Evolutionary conservation across 2,888 invertebrate genomes (phyloP), one percentile per base, ranked within the genome.

Genomic region (Netelia virgata): DNA sequence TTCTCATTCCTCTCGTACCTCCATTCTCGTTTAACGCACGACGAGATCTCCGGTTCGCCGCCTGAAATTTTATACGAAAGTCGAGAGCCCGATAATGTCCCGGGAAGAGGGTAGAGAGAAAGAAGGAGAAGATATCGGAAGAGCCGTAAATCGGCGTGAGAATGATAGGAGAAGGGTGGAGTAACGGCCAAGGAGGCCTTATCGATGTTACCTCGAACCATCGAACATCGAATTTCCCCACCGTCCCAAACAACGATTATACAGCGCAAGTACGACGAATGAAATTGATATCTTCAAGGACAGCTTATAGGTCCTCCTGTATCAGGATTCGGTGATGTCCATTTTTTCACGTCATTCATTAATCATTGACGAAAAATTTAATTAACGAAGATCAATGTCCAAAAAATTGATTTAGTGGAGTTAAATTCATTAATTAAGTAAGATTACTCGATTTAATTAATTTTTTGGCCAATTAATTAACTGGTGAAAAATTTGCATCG

Each of bases 11-110:
- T n/a, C n/a, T 53, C 53, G 16, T 57, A 20, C 9, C 57, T 20
- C 57, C 20, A n/a, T 16, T 90, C 90, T 87, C 89, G 78, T 91
- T 90, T 88, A 88, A 88, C 89, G 82, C 55, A 68, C 84, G 77
- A 81, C 77, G 77, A 55, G 70, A 61, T 66, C 70, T 68, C 78
- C 68, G 64, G 18, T 74, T 61, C 63, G 53, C 36, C 69, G 69
- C 28, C 57, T 85, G 83, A 85, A 85, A 86, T 85, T 85, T 72
- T 73, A 86, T 82, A 75, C 72, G 61, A 73, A 82, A 82, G 43
- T 66, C 82, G 82, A 77, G 77, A 50, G 66, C 53, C 23, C 50
- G 72, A 77, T 43, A 64, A 82, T 64, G 53, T 47, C 36, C 66
- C 59, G 72, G 23, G 59, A 41, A 50, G 23, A 50, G 61, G 23